Percentiles rank a stretch among this genome's conserved stretches.
phyloP scores from a whole-genome alignment of 1,140 invertebrate species.

The Nymphalis io region DNA sequence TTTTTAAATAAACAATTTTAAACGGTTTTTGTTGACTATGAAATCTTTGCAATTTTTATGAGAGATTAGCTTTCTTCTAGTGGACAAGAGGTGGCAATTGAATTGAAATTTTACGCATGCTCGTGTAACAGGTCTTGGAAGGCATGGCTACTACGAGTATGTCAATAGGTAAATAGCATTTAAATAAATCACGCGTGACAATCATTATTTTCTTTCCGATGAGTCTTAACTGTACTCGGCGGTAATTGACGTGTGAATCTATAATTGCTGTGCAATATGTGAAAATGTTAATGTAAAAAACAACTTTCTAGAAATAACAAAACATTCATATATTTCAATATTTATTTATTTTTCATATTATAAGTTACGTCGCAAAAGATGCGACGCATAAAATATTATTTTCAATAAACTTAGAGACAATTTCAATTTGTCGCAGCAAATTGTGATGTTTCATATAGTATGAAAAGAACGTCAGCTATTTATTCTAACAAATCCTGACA shows the following conservation, averaged over 20 bases:
- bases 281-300: constrained; percentile 30
- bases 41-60: too few species aligned
- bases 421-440: constrained; percentile 13
- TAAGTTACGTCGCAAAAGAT: constrained; percentile 23
- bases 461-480: background rate
- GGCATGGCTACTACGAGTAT: constrained; percentile 52
- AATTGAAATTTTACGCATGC: constrained; percentile 13
- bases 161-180: constrained; percentile 63
- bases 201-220: constrained; percentile 58
- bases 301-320: constrained; percentile 44
- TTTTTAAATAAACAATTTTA: background rate
- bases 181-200: constrained; percentile 62
- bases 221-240: constrained; percentile 58
- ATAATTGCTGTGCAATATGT: constrained; percentile 42
- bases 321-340: constrained; percentile 29
- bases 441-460: constrained; percentile 14
- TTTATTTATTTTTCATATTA: constrained; percentile 23
- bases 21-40: background rate
- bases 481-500: background rate
- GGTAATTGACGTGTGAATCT: constrained; percentile 58
- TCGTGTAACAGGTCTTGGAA: constrained; percentile 20
- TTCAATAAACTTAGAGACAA: constrained; percentile 7
- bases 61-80: background rate
- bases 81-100: constrained; percentile 14
- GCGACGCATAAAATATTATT: constrained; percentile 18